These are phyloP conservation scores for Imbricaverruca yamaguchii DNA, from an alignment of 2,888 invertebrate genomes.

Conservation along the genomic window DNA sequence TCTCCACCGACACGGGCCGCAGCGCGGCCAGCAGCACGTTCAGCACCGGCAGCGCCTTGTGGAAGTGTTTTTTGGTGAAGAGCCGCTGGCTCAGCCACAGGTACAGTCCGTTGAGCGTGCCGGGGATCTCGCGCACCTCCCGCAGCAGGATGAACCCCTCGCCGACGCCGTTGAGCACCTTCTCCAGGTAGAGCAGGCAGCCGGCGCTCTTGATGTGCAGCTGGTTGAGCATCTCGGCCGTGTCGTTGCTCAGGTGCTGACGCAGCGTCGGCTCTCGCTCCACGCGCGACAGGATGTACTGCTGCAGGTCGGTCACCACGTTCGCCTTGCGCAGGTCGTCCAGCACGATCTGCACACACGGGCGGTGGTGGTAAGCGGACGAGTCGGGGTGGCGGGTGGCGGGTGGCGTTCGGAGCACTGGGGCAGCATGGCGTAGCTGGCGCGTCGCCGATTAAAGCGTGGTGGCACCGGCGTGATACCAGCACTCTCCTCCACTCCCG, in stretches of 20 bases:
- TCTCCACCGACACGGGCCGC: slow-evolving; percentile 70
- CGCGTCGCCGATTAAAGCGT: too few relatives aligned
- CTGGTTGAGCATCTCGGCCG: slow-evolving; percentile 90
- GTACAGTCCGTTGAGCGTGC: slow-evolving; percentile 88
- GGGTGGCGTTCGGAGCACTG: too few relatives aligned
- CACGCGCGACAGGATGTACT: slow-evolving; percentile 81
- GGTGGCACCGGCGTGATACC: too few relatives aligned
- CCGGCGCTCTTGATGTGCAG: slow-evolving; percentile 94
- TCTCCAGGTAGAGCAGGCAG: slow-evolving; percentile 76
- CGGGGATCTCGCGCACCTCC: slow-evolving; percentile 87
- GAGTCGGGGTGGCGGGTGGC: too few relatives aligned
- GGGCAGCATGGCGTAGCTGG: too few relatives aligned
- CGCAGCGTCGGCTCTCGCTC: slow-evolving; percentile 81
- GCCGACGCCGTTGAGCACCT: slow-evolving; percentile 83
- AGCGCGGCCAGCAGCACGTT: slow-evolving; percentile 81
- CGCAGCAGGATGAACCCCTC: slow-evolving; percentile 86
- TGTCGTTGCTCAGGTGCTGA: slow-evolving; percentile 80
- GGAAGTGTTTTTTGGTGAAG: slow-evolving; percentile 80
- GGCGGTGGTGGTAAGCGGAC: too few relatives aligned
- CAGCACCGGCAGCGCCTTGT: slow-evolving; percentile 63
- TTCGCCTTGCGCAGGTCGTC: slow-evolving; percentile 74
- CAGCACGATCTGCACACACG: slow-evolving; percentile 51
- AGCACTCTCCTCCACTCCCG: too few relatives aligned
- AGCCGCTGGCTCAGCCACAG: slow-evolving; percentile 89
- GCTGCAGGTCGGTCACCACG: slow-evolving; percentile 89